Base-by-base conservation (phyloP, 2,113 vertebrate genomes). In the Trichomycterus rosablanca region DNA sequence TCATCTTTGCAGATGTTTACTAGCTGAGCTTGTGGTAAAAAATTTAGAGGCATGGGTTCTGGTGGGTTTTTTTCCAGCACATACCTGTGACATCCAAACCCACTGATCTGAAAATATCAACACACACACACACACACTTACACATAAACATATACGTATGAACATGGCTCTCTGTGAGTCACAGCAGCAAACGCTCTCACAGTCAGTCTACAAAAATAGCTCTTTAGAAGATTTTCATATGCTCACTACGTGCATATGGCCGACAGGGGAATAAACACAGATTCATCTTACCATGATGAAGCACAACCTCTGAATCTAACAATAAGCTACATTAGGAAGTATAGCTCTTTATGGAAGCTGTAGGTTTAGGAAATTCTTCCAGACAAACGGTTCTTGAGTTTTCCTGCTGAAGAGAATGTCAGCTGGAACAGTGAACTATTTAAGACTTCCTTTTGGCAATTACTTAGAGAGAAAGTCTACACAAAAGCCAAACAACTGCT, bases 381-480 rank as follows among this genome's bases (percentile, higher is more conserved):
- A 55, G 52, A 68, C 65, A 78, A 78, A 63, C 14, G 2, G 71
- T 66, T 67, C 59, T 43, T 45, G n/a, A n/a, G n/a, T n/a, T n/a
- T n/a, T n/a, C n/a, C 63, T 46, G 49, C 43, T 51, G 62, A 63
- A 57, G 70, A 55, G 32, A 42, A 42, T 61, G 66, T 76, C 72
- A 71, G 66, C 51, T 62, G 19, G 62, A 71, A 58, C 50, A 39
- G 63, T 64, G 69, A 59, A 69, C 59, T 76, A 77, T 80, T 78
- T 80, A 74, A 84, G 72, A 75, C 67, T 81, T n/a, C n/a, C 75
- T 73, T 72, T 59, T 68, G 68, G 72, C 58, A 59, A 57, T 37
- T 61, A 80, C 71, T 80, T 68, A 75, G 65, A 76, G 68, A 79
- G 51, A 73, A 77, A 23, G 20, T 32, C 20, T 2, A 68, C 74